Evolutionary conservation across 2,888 invertebrate species (phyloP).

Genomic region (Deladenus siricidicola): DNA sequence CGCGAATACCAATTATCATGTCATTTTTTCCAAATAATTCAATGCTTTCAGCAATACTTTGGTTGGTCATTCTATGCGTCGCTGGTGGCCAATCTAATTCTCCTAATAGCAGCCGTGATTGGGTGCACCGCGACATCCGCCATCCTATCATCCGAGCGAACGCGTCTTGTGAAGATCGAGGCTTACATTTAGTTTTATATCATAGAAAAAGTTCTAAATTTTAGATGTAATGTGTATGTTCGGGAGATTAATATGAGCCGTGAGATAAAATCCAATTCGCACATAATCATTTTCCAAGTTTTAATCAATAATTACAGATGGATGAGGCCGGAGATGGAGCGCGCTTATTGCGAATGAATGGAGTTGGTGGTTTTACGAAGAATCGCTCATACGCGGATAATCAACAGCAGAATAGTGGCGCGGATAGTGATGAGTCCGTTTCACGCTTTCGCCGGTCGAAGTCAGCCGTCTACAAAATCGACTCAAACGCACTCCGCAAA

Average conservation of each 20-base stretch:
- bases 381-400: too few relatives aligned
- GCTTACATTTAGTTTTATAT: too few relatives aligned
- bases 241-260: too few relatives aligned
- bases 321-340: background rate
- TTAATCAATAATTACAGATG: background rate
- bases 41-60: constrained; percentile 40
- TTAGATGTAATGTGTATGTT: too few relatives aligned
- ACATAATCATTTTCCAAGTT: background rate
- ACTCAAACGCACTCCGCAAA: constrained; percentile 41
- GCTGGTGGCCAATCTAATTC: constrained; percentile 36
- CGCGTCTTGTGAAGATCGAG: constrained; percentile 49
- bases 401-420: background rate
- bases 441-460: constrained; percentile 3
- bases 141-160: constrained; percentile 32
- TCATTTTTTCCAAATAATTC: background rate
- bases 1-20: background rate
- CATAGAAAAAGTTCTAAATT: too few relatives aligned
- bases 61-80: constrained; percentile 52
- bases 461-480: constrained; percentile 43
- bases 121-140: constrained; percentile 46
- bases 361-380: background rate
- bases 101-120: constrained; percentile 38
- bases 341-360: background rate
- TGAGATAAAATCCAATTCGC: too few relatives aligned
- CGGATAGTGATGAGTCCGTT: background rate